phyloP scores from a whole-genome alignment of 2,113 vertebrate species.

The Alexandromys fortis region DNA sequence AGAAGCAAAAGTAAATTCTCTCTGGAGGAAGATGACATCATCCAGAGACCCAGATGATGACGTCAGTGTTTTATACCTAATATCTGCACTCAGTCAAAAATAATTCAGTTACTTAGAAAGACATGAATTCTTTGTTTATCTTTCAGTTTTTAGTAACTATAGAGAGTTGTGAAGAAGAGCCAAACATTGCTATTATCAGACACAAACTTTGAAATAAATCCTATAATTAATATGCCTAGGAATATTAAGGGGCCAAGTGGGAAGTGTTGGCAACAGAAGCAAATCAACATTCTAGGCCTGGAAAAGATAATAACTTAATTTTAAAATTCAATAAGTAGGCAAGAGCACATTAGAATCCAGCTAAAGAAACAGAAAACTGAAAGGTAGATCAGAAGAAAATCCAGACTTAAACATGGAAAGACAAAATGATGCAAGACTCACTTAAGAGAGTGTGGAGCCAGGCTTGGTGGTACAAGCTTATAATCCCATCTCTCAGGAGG shows the following conservation, averaged over 20 bases:
- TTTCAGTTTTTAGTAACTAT: conserved; percentile 32
- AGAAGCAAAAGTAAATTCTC: conserved; percentile 20
- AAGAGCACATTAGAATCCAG: conserved; percentile 34
- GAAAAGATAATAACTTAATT: conserved; percentile 49
- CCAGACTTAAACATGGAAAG: background rate
- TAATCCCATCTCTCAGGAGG: background rate
- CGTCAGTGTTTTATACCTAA: background rate
- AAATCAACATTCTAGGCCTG: background rate
- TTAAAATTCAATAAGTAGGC: conserved; percentile 1
- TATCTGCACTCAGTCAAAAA: conserved; percentile 3
- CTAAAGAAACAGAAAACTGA: conserved; percentile 42
- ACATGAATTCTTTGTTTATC: background rate
- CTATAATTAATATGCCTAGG: background rate
- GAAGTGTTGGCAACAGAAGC: conserved; percentile 49
- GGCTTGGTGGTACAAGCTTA: background rate
- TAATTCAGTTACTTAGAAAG: background rate
- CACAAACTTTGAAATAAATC: background rate
- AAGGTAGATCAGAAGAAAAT: conserved; percentile 20
- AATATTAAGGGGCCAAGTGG: conserved; percentile 31
- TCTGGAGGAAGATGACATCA: conserved; percentile 1
- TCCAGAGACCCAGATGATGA: conserved; percentile 2
- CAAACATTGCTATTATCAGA: background rate
- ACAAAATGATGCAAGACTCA: background rate
- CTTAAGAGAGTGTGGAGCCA: background rate
- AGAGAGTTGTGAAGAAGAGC: background rate